A percentile compares a stretch with the other conserved stretches of the same genome.
phyloP scores from a whole-genome alignment of 2,113 vertebrate genomes.

The Felis chaus region DNA sequence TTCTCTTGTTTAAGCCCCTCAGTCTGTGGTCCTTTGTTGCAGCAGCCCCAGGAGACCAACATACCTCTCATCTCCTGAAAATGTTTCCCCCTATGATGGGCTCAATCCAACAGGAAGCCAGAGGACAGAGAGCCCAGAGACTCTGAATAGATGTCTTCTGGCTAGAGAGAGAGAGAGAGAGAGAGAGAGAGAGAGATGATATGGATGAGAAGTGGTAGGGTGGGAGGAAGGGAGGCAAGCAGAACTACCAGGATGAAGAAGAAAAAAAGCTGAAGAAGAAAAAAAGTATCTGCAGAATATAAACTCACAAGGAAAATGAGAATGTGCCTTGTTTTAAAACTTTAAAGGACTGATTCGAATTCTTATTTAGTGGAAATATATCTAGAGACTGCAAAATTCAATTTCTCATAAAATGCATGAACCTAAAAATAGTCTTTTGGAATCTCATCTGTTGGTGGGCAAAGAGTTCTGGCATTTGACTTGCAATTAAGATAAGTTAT shows the following conservation, averaged over 20 bases:
- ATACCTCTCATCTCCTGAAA: background rate
- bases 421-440: slow-evolving; percentile 18
- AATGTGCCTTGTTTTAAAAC: background rate
- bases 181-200: background rate
- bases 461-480: background rate
- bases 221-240: background rate
- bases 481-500: slow-evolving; percentile 17
- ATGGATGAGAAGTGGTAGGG: background rate
- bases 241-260: background rate
- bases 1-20: background rate
- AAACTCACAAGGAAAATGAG: background rate
- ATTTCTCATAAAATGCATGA: background rate
- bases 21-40: background rate
- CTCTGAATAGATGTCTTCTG: background rate
- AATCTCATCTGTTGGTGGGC: background rate
- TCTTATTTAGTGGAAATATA: background rate
- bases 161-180: background rate
- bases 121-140: background rate
- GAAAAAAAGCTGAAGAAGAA: background rate
- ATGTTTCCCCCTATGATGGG: background rate
- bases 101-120: background rate
- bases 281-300: background rate
- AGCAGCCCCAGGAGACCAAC: background rate
- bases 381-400: background rate
- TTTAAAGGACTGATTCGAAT: background rate